Conservation (phyloP, 2,888 invertebrate species). For the Papilio elwesi region DNA sequence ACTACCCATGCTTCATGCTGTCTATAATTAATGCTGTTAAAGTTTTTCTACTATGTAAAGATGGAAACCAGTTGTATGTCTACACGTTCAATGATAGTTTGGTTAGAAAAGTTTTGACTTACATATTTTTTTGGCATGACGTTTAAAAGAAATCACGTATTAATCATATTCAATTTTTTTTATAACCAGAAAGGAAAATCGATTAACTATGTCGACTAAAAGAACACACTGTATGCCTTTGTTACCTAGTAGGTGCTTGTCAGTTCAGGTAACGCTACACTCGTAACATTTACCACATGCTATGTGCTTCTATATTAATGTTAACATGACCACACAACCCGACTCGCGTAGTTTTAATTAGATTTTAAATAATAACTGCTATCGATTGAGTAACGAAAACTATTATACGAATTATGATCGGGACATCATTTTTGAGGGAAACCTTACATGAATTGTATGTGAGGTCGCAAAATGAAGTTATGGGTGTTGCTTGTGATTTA, state of each 20-base stretch:
- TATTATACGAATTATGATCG: slow-evolving; percentile 68
- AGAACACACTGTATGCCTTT: slow-evolving; percentile 46
- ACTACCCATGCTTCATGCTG: too few relatives aligned
- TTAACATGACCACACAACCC: slow-evolving; percentile 63
- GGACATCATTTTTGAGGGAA: slow-evolving; percentile 48
- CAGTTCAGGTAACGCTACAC: slow-evolving; percentile 44
- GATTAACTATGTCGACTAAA: background rate
- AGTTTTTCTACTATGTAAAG: too few relatives aligned
- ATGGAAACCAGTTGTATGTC: too few relatives aligned
- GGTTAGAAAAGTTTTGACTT: too few relatives aligned
- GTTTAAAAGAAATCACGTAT: too few relatives aligned
- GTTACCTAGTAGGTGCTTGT: slow-evolving; percentile 37
- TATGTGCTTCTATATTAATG: slow-evolving; percentile 55
- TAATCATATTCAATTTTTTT: background rate
- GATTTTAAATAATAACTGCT: slow-evolving; percentile 56
- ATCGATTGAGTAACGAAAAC: slow-evolving; percentile 45
- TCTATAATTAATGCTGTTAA: too few relatives aligned
- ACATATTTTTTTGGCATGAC: too few relatives aligned
- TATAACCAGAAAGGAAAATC: background rate
- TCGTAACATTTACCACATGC: slow-evolving; percentile 45
- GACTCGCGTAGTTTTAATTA: slow-evolving; percentile 51
- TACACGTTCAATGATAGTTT: background rate
- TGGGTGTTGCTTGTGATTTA: slow-evolving; percentile 56
- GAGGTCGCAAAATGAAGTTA: slow-evolving; percentile 60
- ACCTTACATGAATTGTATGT: slow-evolving; percentile 49